Base-by-base conservation (phyloP, 2,797 vertebrate species). In the Coccyzus lansbergi region DNA sequence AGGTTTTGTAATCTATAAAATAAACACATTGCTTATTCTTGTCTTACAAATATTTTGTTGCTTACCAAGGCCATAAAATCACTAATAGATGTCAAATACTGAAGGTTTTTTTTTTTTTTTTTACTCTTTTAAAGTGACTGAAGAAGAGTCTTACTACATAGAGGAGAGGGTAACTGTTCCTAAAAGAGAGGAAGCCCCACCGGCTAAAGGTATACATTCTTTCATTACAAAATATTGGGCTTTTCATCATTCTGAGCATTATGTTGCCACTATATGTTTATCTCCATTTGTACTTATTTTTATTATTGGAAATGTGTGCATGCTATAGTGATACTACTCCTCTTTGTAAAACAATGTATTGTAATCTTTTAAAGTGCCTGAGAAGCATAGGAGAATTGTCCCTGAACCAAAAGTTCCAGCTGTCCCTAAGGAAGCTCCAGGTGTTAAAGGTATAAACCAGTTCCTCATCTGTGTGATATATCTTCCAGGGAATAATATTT, bases 321-420 rank as follows among this genome's bases (percentile, higher is more conserved):
- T 68, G 42, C 64, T 38, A 17, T 24, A 44, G 6, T 58, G 28
- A 51, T 60, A 28, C 24, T 64, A 22, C 4, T 42, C 8, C 15
- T 80, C 36, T 40, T 22, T 70, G 38, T 96, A 96, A 97, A 95
- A 83, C 68, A 74, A 8, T 83, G 36, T 87, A 71, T 80, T 94
- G 48, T 78, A 75, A 95, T 97, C 48, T 98, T 93, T 97, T 97
- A 60, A 98, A 99, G 98, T 98, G 96, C 91, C 95, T 64, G 97
- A 98, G 93, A 97, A 96, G 48, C 94, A 96, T 95, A 98, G 96
- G 97, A 98, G 36, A 86, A 85, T 96, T 95, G 82, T 90, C 49
- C 93, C 95, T 34, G 98, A 98, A 95, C 97, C 95, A 44, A 86
- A 97, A 96, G 69, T 96, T 79, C 97, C 95, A n/a, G 14, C 81